Evolutionary conservation across 1,140 invertebrate genomes (phyloP).

Genomic region (Brachionus asplanchnoidis): DNA sequence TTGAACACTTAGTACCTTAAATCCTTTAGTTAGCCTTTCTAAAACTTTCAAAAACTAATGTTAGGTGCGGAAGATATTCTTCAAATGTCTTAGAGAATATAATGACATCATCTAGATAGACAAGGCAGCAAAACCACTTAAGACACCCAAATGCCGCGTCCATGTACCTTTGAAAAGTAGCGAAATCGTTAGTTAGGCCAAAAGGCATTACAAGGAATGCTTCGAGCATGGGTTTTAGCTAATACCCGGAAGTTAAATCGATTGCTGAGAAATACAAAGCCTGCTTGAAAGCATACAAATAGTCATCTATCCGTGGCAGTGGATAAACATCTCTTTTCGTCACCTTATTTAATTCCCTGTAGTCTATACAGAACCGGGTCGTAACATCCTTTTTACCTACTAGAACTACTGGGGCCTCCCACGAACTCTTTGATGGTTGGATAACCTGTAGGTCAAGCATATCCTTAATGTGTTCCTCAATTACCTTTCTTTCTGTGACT

Average conservation of each 20-base stretch:
- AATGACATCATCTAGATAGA: neutral
- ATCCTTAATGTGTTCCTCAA: neutral
- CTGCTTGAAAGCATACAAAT: neutral
- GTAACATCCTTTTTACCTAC: neutral
- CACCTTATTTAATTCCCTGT: constrained; percentile 21
- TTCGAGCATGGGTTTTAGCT: neutral
- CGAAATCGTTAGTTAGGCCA: neutral
- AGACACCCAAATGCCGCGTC: neutral
- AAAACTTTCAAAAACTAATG: too few relatives aligned
- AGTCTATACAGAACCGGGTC: neutral
- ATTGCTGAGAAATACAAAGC: neutral
- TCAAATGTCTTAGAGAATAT: neutral
- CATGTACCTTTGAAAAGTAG: neutral
- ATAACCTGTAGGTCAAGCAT: neutral
- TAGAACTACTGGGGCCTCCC: neutral
- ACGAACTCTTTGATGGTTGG: neutral
- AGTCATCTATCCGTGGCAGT: constrained; percentile 9
- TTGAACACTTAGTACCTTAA: neutral
- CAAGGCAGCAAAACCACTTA: neutral
- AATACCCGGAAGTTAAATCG: constrained; percentile 21
- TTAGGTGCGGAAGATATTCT: neutral
- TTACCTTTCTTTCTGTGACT: neutral
- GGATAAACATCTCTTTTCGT: constrained; percentile 28
- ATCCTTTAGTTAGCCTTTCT: neutral
- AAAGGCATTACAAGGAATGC: constrained; percentile 20